phyloP scores from a whole-genome alignment of 2,113 vertebrate genomes.

The Oncorhynchus clarkii region DNA sequence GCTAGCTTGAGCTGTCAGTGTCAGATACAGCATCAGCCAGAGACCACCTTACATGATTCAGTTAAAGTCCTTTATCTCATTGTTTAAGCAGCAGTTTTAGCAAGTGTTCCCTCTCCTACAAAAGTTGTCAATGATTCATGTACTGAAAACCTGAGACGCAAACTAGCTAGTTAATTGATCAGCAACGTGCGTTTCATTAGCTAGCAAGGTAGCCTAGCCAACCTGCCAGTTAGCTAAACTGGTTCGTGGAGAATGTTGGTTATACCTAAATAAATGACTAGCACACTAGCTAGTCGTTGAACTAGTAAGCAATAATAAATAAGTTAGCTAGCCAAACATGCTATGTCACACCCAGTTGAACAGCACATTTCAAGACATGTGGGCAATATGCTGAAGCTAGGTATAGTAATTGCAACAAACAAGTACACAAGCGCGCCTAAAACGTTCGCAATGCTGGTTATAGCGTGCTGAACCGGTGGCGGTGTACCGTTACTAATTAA shows the following conservation, averaged over 20 bases:
- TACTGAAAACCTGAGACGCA: not conserved
- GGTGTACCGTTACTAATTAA: too few relatives aligned
- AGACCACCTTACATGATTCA: not conserved
- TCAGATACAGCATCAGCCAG: not conserved
- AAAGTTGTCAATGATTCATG: not conserved
- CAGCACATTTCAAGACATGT: not conserved
- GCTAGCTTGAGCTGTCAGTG: not conserved
- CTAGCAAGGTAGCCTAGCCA: not conserved
- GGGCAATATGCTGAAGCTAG: too few relatives aligned
- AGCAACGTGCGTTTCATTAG: not conserved
- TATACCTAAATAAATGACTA: not conserved
- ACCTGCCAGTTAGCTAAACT: not conserved
- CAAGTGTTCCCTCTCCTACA: not conserved
- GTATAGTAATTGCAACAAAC: too few relatives aligned
- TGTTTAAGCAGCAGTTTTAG: too few relatives aligned
- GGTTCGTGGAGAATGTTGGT: not conserved
- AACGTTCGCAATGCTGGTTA: too few relatives aligned
- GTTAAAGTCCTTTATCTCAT: not conserved
- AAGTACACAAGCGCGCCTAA: too few relatives aligned
- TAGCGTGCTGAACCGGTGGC: too few relatives aligned
- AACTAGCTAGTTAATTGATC: not conserved
- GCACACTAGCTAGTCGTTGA: not conserved
- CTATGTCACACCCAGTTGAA: constrained; percentile 57
- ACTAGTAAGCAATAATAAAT: not conserved
- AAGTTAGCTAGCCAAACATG: not conserved